Conservation (phyloP, 2,113 vertebrate species). For the human region DNA sequence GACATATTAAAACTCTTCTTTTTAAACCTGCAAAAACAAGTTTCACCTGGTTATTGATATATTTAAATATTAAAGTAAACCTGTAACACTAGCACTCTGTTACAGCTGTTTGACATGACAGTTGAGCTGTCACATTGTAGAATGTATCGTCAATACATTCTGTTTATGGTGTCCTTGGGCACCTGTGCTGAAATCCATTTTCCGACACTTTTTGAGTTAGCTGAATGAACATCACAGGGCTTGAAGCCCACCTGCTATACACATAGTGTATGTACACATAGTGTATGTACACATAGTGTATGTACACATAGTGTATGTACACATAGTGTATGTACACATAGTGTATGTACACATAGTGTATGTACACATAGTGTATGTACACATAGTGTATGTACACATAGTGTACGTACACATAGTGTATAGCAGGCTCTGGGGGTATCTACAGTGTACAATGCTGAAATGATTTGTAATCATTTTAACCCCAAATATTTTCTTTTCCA, state of each 20-base stretch:
- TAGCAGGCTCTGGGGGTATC: background rate
- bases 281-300: background rate
- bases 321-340: background rate
- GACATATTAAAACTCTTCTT: background rate
- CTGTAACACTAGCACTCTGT: no score
- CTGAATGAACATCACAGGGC: background rate
- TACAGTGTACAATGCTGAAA: background rate
- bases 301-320: background rate
- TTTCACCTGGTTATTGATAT: background rate
- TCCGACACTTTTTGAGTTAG: slow-evolving; percentile 44
- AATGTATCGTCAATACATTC: slow-evolving; percentile 32
- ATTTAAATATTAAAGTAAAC: background rate
- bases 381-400: background rate
- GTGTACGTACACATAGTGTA: background rate
- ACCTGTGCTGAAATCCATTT: slow-evolving; percentile 57
- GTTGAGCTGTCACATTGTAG: background rate
- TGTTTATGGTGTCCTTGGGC: slow-evolving; percentile 48
- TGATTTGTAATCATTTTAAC: background rate
- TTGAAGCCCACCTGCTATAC: slow-evolving; percentile 57
- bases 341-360: background rate
- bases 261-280: background rate
- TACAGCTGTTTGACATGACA: background rate
- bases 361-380: background rate
- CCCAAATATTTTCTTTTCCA: background rate
- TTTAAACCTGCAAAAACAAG: background rate